Conservation (phyloP, 2,113 vertebrate genomes). For the Hemiscyllium ocellatum region DNA sequence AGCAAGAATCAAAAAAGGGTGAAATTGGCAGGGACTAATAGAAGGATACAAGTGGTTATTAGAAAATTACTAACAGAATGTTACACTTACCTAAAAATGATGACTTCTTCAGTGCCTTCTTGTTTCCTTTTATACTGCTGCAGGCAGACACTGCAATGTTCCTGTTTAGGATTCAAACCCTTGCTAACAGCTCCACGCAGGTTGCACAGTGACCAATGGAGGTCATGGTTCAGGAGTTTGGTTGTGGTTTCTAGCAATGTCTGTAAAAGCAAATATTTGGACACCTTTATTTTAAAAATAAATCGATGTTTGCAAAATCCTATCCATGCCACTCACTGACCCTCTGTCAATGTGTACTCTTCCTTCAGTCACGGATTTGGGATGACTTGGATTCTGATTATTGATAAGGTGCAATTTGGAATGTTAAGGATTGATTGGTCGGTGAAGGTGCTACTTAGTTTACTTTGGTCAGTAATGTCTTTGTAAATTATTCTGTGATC, state of each 20-base stretch:
- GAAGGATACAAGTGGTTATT: neutral
- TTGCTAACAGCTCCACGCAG: slow-evolving; percentile 76
- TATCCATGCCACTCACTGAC: neutral
- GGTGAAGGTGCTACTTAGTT: neutral
- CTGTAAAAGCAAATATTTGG: slow-evolving; percentile 49
- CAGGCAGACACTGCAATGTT: slow-evolving; percentile 86
- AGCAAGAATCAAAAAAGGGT: neutral
- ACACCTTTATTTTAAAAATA: too few relatives aligned
- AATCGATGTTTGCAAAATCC: neutral
- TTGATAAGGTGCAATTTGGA: neutral
- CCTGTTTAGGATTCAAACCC: slow-evolving; percentile 86
- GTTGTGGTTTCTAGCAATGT: slow-evolving; percentile 92
- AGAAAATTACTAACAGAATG: neutral
- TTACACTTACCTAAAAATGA: slow-evolving; percentile 80
- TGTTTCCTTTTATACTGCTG: slow-evolving; percentile 89
- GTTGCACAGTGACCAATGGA: slow-evolving; percentile 95
- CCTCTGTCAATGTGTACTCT: neutral
- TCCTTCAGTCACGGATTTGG: neutral
- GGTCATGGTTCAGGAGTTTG: slow-evolving; percentile 84
- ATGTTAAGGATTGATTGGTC: neutral
- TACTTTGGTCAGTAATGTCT: neutral
- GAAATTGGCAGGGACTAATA: neutral
- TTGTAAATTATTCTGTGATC: neutral
- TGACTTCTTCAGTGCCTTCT: slow-evolving; percentile 77
- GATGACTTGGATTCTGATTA: neutral